Evolutionary conservation across 2,888 invertebrate genomes (phyloP).

Genomic region (Tigriopus californicus): DNA sequence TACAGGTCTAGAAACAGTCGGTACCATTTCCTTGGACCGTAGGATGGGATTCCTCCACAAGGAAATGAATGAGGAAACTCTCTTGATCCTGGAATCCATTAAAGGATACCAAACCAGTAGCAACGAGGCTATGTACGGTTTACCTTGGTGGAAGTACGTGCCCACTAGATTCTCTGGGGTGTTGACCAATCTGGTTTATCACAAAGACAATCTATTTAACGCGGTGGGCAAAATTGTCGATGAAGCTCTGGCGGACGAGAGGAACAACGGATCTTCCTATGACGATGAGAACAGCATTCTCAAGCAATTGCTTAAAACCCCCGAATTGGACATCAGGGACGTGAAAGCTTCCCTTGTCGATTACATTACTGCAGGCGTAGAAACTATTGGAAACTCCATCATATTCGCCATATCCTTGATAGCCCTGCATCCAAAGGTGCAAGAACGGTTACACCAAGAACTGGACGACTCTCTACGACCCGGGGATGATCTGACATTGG

Average conservation of each 20-base stretch:
- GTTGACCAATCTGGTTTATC: constrained; percentile 46
- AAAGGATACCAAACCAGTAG: constrained; percentile 19
- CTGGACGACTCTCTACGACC: neutral
- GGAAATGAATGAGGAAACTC: constrained; percentile 40
- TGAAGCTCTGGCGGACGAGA: neutral
- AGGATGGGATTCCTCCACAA: constrained; percentile 52
- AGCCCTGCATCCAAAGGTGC: constrained; percentile 6
- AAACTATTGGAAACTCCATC: constrained; percentile 38
- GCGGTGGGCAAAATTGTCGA: constrained; percentile 29
- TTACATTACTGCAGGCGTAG: constrained; percentile 68
- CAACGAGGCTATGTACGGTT: constrained; percentile 36
- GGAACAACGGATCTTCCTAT: neutral
- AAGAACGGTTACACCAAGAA: constrained; percentile 10
- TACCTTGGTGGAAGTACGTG: constrained; percentile 61
- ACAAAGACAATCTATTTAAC: constrained; percentile 63
- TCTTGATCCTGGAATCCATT: constrained; percentile 18
- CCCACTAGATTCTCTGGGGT: constrained; percentile 38
- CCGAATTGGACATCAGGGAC: neutral
- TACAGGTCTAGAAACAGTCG: constrained; percentile 57
- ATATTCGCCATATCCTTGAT: constrained; percentile 15
- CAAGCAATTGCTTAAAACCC: neutral
- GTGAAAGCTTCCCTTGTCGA: constrained; percentile 33
- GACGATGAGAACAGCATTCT: constrained; percentile 16
- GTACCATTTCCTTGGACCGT: constrained; percentile 18
- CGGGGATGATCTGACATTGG: neutral